Percentiles rank a stretch among this genome's conserved stretches.
Evolutionary conservation across 2,888 invertebrate genomes (phyloP).

Genomic region (Drosophila barbarae): DNA sequence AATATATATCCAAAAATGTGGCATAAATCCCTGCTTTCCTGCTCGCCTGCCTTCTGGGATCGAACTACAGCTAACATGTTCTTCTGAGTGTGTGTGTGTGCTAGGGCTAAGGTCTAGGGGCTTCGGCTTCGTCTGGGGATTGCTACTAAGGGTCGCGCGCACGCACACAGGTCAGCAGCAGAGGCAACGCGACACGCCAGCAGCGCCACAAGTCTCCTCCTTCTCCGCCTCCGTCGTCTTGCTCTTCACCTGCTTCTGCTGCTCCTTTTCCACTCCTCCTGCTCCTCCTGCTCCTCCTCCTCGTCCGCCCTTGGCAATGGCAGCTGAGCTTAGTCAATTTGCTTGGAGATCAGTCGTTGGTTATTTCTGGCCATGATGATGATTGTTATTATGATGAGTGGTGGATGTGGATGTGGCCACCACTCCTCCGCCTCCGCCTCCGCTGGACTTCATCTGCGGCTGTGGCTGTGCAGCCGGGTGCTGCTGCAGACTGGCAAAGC

Average conservation of each 20-base stretch:
- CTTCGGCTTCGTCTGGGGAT: conserved; percentile 5
- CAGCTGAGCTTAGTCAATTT: conserved; percentile 73
- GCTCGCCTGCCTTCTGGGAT: background rate
- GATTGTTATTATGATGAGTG: conserved; percentile 34
- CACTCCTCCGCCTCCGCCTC: conserved; percentile 3
- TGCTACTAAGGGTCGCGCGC: background rate
- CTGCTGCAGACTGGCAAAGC: conserved; percentile 56
- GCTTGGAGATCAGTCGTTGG: conserved; percentile 76
- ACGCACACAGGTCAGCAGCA: conserved; percentile 25
- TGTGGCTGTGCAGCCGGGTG: conserved; percentile 28
- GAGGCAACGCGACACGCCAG: conserved; percentile 36
- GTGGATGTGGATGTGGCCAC: conserved; percentile 33
- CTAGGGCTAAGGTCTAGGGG: conserved; percentile 16
- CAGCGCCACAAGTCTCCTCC: conserved; percentile 20
- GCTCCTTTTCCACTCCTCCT: background rate
- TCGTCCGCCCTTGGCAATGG: conserved; percentile 49
- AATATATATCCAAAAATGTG: conserved; percentile 13
- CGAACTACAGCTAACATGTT: no score
- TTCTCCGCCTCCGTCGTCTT: background rate
- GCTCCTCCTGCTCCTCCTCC: background rate
- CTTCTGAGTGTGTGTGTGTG: background rate
- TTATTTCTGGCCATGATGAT: conserved; percentile 46
- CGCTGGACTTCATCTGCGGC: conserved; percentile 14
- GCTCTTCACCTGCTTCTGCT: conserved; percentile 8
- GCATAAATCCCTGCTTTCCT: conserved; percentile 3